A percentile compares a stretch with the other conserved stretches of the same genome.
Conservation (phyloP, 2,797 vertebrate species). For the Chrosomus eos region DNA sequence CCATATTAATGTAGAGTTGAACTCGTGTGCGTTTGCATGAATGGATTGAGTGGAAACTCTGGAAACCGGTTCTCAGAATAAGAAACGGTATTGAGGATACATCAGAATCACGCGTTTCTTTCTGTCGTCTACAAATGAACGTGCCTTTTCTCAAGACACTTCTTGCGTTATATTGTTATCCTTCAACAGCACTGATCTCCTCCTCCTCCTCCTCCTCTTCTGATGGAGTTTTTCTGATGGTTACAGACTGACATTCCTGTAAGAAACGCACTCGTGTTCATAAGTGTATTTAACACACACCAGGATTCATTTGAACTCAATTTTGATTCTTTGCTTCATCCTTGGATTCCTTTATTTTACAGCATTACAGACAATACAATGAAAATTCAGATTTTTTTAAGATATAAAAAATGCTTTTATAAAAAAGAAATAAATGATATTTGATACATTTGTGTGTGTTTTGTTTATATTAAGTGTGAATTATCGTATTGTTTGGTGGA, state of each 20-base stretch:
- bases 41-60: not conserved
- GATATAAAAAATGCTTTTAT: slow-evolving; percentile 70
- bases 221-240: slow-evolving; percentile 62
- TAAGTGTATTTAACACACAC: slow-evolving; percentile 64
- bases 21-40: not conserved
- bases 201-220: slow-evolving; percentile 59
- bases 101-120: slow-evolving; percentile 43
- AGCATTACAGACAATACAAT: slow-evolving; percentile 68
- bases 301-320: slow-evolving; percentile 36
- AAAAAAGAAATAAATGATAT: slow-evolving; percentile 70
- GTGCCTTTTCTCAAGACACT: slow-evolving; percentile 77
- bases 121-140: slow-evolving; percentile 64
- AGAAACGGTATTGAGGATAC: not conserved
- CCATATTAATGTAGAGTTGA: not conserved
- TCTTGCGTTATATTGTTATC: slow-evolving; percentile 56
- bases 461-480: not conserved
- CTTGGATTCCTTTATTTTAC: slow-evolving; percentile 71
- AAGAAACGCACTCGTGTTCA: slow-evolving; percentile 45
- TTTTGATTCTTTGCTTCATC: slow-evolving; percentile 67
- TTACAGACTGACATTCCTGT: slow-evolving; percentile 69
- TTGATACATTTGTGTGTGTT: slow-evolving; percentile 67
- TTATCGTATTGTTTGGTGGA: not conserved
- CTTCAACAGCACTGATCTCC: slow-evolving; percentile 46
- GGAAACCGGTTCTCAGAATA: not conserved
- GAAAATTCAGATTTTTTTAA: slow-evolving; percentile 69